Evolutionary conservation across 2,888 invertebrate genomes (phyloP).

Genomic region (Yponomeuta plumbellus): DNA sequence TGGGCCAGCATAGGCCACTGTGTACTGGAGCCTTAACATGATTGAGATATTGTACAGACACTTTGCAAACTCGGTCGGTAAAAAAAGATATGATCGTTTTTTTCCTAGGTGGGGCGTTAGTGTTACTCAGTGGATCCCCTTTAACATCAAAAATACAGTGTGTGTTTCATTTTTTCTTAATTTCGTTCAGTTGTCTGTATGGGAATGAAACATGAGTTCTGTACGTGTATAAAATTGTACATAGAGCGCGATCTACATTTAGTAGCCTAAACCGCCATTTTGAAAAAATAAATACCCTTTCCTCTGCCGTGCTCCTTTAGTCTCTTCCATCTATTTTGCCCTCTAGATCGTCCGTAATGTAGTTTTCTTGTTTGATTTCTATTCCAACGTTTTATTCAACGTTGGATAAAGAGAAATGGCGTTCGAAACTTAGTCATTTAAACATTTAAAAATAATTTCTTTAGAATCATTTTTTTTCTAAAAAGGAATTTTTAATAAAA

Average conservation of each 20-base stretch:
- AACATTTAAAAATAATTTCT: background rate
- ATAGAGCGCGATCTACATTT: background rate
- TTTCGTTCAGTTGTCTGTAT: background rate
- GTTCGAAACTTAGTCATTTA: background rate
- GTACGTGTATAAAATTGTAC: background rate
- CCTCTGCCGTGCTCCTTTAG: background rate
- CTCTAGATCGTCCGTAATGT: background rate
- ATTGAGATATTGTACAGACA: too few relatives aligned
- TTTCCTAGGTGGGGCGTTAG: too few relatives aligned
- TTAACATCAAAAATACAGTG: background rate
- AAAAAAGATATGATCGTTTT: too few relatives aligned
- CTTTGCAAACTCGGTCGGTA: too few relatives aligned
- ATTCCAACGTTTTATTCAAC: background rate
- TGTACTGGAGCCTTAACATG: too few relatives aligned
- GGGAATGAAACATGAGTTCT: background rate
- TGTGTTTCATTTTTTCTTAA: background rate
- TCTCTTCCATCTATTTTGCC: background rate
- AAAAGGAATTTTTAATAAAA: constrained; percentile 23
- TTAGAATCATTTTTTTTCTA: constrained; percentile 6
- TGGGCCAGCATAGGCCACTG: too few relatives aligned
- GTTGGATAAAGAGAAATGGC: background rate
- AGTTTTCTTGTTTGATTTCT: background rate
- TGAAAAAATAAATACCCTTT: background rate
- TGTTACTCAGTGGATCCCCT: too few relatives aligned
- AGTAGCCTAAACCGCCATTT: background rate